These are phyloP conservation scores for Gorsachius goisagi DNA, from an alignment of 2,113 vertebrate genomes.

Conservation along the genomic window DNA sequence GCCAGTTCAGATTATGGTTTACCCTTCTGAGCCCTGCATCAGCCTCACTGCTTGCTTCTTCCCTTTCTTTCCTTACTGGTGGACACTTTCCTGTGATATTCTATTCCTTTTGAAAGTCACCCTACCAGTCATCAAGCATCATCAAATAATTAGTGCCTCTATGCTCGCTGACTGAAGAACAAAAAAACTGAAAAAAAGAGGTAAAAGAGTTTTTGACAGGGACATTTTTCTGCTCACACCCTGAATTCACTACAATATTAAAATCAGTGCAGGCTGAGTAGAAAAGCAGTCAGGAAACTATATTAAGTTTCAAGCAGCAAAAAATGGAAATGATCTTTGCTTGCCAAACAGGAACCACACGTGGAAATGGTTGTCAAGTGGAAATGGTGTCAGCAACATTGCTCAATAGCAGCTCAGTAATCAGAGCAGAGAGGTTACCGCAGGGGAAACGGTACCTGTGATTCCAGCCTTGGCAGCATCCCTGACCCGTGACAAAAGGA, in stretches of 20 bases:
- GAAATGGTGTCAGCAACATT: neutral
- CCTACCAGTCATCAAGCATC: neutral
- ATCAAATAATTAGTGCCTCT: neutral
- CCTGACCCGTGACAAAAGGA: neutral
- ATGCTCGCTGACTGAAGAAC: neutral
- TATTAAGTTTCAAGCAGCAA: neutral
- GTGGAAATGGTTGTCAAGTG: neutral
- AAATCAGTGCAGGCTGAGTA: neutral
- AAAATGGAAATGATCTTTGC: neutral
- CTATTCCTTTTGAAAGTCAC: neutral
- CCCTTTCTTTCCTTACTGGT: neutral
- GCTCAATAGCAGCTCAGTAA: neutral
- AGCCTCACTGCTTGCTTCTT: neutral
- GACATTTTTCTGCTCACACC: neutral
- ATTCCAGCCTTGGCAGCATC: neutral
- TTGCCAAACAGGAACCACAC: neutral
- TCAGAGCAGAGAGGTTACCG: neutral
- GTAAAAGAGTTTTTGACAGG: neutral
- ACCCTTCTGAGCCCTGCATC: neutral
- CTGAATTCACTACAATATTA: neutral
- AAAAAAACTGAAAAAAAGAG: neutral
- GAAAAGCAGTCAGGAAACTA: neutral
- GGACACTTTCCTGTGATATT: neutral
- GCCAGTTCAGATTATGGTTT: slow-evolving; percentile 4
- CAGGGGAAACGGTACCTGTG: neutral